Evolutionary conservation across 1,140 invertebrate genomes (phyloP), one percentile per base, ranked within the genome.

Genomic region (Epicauta chinensis): DNA sequence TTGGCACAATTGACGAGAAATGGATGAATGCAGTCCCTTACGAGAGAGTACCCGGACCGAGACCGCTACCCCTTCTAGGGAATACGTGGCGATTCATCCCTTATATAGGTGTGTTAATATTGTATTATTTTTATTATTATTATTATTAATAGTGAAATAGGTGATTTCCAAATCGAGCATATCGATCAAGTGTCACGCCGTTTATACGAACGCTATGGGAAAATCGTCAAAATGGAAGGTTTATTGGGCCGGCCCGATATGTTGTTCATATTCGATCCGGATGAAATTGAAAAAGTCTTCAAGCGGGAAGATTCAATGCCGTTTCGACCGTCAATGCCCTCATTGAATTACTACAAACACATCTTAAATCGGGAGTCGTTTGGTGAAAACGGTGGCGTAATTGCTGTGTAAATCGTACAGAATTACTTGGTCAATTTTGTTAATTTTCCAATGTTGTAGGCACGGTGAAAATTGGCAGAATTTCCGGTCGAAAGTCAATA

Each of bases 301-400:
- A 71, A 87, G 43, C 76, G 83, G 36, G 88, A 91, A 70, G 87
- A 87, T 1, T 77, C 81, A 0, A 86, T 87, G 1, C 87, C 88
- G 0, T 86, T 85, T 61, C 75, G 88, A n/a, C 87, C 88, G 0
- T 84, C 87, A 0, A 91, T 91, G 88, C 87, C 87, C 0, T 89
- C 87, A 59, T 72, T 91, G 32, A 87, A 89, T 23, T 81, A 87
- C 65, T 91, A 90, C 67, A 91, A 91, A 66, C 82, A 84, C 42
- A 76, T 84, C 41, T 81, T 87, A 10, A 75, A 86, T 42, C 87
- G 85, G 71, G 81, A 88, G 55, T 90, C 90, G 70, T 91, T 90
- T 58, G 87, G 87, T 2, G 78, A 83, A 3, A 67, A 88, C n/a
- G 81, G 82, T 3, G 88, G 87, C 2, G 87, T 91, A 12, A 87